phyloP scores from a whole-genome alignment of 2,797 vertebrate species.

The Sebastes matsubarae region DNA sequence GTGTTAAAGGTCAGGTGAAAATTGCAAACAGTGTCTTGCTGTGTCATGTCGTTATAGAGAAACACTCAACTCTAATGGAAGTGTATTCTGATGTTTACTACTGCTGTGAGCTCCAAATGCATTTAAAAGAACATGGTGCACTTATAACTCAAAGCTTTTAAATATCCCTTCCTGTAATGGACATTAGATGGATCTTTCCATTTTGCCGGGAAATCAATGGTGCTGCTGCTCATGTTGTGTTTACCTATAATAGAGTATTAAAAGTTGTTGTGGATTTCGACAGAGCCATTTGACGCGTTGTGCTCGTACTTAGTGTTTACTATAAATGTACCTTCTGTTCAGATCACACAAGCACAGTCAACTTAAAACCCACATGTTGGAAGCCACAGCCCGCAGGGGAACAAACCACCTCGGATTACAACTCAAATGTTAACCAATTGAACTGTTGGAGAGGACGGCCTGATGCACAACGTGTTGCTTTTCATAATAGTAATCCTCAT shows the following conservation, averaged over 20 bases:
- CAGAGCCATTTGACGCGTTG: slow-evolving; percentile 5
- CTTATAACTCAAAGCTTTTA: slow-evolving; percentile 11
- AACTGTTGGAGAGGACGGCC: not conserved
- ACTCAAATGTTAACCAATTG: not conserved
- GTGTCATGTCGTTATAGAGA: not conserved
- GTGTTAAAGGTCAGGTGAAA: slow-evolving; percentile 15
- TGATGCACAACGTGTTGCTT: slow-evolving; percentile 25
- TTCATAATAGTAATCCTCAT: slow-evolving; percentile 23
- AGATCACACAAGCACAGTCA: slow-evolving; percentile 4
- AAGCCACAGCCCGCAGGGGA: slow-evolving; percentile 15
- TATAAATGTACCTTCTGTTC: slow-evolving; percentile 51
- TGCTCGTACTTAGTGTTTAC: slow-evolving; percentile 52
- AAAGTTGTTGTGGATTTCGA: slow-evolving; percentile 47
- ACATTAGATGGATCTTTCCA: slow-evolving; percentile 24
- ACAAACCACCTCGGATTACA: slow-evolving; percentile 11
- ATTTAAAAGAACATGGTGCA: not conserved
- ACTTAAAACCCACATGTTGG: slow-evolving; percentile 7
- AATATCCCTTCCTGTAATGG: not conserved
- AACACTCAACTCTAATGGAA: slow-evolving; percentile 44
- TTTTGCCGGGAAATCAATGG: slow-evolving; percentile 19
- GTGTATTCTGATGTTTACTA: slow-evolving; percentile 31
- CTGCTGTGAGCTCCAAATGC: not conserved
- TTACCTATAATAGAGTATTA: slow-evolving; percentile 34
- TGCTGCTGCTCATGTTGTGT: slow-evolving; percentile 12
- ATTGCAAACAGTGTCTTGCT: not conserved